phyloP scores from a whole-genome alignment of 2,113 vertebrate species.

The Callipepla squamata region DNA sequence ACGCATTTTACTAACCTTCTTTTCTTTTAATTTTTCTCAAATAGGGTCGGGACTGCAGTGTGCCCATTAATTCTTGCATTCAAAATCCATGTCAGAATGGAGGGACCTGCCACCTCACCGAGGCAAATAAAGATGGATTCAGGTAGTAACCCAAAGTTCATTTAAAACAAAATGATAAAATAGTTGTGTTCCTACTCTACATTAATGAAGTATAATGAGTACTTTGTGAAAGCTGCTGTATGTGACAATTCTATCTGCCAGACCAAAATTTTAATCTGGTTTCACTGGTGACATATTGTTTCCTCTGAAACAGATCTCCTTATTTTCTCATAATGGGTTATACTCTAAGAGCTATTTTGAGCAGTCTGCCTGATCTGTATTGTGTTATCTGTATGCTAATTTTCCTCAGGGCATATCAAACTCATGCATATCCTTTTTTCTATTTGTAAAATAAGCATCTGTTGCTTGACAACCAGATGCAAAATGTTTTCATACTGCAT shows the following conservation, averaged over 20 bases:
- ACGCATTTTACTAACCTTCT: neutral
- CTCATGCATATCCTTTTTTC: neutral
- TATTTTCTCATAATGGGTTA: constrained; percentile 6
- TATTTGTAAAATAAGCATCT: constrained; percentile 33
- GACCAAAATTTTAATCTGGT: neutral
- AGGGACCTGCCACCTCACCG: constrained; percentile 91
- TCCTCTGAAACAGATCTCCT: constrained; percentile 14
- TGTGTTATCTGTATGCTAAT: constrained; percentile 17
- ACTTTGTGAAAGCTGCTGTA: neutral
- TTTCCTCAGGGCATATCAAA: constrained; percentile 34
- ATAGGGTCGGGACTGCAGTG: constrained; percentile 91
- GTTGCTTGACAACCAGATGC: constrained; percentile 40
- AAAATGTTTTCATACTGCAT: constrained; percentile 39
- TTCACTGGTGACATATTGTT: neutral
- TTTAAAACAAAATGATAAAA: constrained; percentile 26
- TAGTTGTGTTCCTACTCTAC: constrained; percentile 12
- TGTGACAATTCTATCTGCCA: neutral
- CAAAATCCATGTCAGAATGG: constrained; percentile 91
- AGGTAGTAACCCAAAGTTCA: constrained; percentile 80
- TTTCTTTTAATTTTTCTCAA: constrained; percentile 32
- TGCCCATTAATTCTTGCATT: constrained; percentile 91
- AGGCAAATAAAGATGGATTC: constrained; percentile 87
- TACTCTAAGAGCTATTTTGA: constrained; percentile 3
- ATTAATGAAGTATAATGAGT: neutral
- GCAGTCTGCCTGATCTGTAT: neutral